These are phyloP conservation scores for Cygnus buccinator DNA, from an alignment of 2,113 vertebrate genomes.

Conservation along the genomic window DNA sequence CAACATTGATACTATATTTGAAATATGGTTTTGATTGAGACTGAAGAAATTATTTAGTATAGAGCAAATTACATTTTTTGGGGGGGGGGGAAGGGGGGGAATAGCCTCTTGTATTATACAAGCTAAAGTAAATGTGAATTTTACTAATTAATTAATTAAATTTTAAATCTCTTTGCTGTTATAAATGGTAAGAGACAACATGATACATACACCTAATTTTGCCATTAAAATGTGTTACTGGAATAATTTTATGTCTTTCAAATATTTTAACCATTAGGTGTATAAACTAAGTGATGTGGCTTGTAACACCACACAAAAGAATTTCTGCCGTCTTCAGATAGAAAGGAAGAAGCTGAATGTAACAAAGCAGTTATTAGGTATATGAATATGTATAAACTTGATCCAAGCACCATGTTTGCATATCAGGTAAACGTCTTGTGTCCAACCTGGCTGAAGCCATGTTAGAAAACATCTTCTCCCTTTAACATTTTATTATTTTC, in stretches of 20 bases:
- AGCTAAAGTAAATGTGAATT: neutral
- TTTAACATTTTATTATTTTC: neutral
- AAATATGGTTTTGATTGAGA: neutral
- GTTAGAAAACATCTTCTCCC: neutral
- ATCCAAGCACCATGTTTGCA: neutral
- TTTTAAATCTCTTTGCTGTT: neutral
- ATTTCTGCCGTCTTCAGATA: neutral
- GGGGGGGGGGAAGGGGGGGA: neutral
- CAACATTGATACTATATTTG: neutral
- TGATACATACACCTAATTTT: neutral
- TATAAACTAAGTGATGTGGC: neutral
- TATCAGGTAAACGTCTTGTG: conserved; percentile 7
- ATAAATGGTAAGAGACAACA: neutral
- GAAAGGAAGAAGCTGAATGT: neutral
- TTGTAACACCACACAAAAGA: neutral
- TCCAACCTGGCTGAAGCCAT: neutral
- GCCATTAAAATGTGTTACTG: neutral
- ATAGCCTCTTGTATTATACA: neutral
- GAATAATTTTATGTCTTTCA: neutral
- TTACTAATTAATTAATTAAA: neutral
- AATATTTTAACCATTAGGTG: neutral
- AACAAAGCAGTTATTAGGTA: neutral
- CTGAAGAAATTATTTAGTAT: neutral
- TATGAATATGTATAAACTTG: neutral
- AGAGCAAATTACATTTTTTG: neutral